These are phyloP conservation scores for Sphinx pinastri DNA, from an alignment of 2,888 invertebrate species.

Conservation along the genomic window DNA sequence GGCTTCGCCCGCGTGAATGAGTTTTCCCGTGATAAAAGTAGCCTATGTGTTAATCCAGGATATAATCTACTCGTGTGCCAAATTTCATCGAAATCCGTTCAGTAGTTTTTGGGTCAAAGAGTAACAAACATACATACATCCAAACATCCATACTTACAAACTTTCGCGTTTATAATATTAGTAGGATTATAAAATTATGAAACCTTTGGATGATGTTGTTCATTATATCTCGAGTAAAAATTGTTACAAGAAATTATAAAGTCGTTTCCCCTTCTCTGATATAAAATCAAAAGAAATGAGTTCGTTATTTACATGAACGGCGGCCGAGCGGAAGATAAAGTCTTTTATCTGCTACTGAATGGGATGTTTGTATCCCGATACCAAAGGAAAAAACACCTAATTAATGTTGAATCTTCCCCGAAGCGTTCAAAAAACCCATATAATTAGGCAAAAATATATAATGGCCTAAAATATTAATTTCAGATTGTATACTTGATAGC, in stretches of 20 bases:
- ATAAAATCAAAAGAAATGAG: conserved; percentile 60
- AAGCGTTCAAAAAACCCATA: conserved; percentile 38
- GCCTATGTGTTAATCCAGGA: too few species aligned
- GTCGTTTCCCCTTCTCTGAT: conserved; percentile 46
- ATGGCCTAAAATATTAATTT: conserved; percentile 4
- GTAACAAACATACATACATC: too few species aligned
- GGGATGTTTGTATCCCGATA: conserved; percentile 69
- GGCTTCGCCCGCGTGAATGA: too few species aligned
- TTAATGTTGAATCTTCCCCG: conserved; percentile 60
- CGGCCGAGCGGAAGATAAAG: conserved; percentile 62
- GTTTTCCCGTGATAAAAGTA: too few species aligned
- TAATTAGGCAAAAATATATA: conserved; percentile 11
- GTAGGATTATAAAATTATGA: not conserved
- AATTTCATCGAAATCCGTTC: too few species aligned
- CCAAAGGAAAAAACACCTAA: conserved; percentile 71
- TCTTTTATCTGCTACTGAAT: conserved; percentile 72
- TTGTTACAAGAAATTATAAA: conserved; percentile 43
- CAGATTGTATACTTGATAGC: not conserved
- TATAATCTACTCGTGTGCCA: too few species aligned
- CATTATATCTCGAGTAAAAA: conserved; percentile 31
- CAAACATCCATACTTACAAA: too few species aligned
- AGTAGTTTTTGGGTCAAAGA: too few species aligned
- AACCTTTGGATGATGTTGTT: not conserved
- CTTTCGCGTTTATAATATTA: too few species aligned
- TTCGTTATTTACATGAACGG: conserved; percentile 73